Evolutionary conservation across 2,113 vertebrate genomes (phyloP).

Genomic region (Cebus imitator): DNA sequence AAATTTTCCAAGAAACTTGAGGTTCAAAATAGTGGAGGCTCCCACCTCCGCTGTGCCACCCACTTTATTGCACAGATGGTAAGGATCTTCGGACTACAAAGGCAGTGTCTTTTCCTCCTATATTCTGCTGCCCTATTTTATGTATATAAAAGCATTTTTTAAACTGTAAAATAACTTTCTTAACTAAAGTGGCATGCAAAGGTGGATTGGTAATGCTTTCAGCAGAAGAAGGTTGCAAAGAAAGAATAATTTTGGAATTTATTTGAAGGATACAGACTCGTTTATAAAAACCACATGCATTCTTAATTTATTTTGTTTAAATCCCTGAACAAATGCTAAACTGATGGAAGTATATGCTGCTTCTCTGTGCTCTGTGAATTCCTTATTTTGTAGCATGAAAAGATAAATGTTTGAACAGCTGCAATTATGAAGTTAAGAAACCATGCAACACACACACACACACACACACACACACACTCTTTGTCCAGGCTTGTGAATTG

Average conservation of each 20-base stretch:
- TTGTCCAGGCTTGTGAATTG: conserved; percentile 67
- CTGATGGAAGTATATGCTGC: conserved; percentile 66
- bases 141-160: not conserved
- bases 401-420: conserved; percentile 85
- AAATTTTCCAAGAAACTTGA: not conserved
- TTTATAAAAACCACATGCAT: conserved; percentile 4
- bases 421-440: conserved; percentile 72
- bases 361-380: conserved; percentile 76
- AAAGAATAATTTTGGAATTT: conserved; percentile 31
- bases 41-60: no score
- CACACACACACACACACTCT: not conserved
- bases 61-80: not conserved
- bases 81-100: not conserved
- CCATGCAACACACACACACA: not conserved
- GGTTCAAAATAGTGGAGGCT: not conserved
- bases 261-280: conserved; percentile 3
- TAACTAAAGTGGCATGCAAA: not conserved
- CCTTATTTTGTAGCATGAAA: conserved; percentile 76
- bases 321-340: conserved; percentile 68
- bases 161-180: conserved; percentile 4
- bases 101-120: not conserved
- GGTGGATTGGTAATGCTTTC: not conserved
- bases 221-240: not conserved
- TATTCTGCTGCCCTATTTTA: not conserved
- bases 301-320: conserved; percentile 65